Percentiles rank a stretch among this genome's conserved stretches.
phyloP scores from a whole-genome alignment of 2,888 invertebrate genomes.

The Agrilus cyanescens region DNA sequence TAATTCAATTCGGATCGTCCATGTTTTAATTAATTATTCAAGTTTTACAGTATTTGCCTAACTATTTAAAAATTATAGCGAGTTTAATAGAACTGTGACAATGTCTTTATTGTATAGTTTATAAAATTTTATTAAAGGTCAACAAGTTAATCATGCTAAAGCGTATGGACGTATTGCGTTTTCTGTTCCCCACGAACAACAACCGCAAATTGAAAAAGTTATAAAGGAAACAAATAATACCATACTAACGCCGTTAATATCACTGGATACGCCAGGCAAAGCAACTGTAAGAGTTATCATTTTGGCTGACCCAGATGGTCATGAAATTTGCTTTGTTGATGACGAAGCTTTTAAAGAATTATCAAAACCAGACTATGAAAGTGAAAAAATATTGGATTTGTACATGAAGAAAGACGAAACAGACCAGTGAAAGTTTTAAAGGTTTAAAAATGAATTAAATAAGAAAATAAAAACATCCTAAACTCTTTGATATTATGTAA shows the following conservation, averaged over 20 bases:
- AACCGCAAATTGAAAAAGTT: constrained; percentile 62
- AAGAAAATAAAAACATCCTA: too few relatives aligned
- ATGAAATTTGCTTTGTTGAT: constrained; percentile 98
- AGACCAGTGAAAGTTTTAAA: constrained; percentile 6
- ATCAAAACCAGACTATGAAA: constrained; percentile 74
- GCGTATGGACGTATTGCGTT: constrained; percentile 96
- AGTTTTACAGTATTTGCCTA: too few relatives aligned
- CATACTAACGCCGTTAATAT: constrained; percentile 80
- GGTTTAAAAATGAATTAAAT: constrained; percentile 1
- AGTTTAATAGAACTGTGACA: too few relatives aligned
- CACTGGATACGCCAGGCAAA: constrained; percentile 94
- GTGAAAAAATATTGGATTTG: constrained; percentile 65
- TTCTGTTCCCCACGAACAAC: constrained; percentile 66
- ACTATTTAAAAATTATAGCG: too few relatives aligned
- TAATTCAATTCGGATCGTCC: too few relatives aligned
- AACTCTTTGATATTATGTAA: too few relatives aligned
- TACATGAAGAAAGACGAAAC: constrained; percentile 60
- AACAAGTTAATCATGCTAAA: constrained; percentile 65
- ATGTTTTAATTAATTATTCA: too few relatives aligned
- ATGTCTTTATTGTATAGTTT: too few relatives aligned
- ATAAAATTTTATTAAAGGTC: constrained; percentile 33
- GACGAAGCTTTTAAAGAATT: constrained; percentile 87
- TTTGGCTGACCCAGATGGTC: constrained; percentile 90
- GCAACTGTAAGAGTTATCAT: constrained; percentile 94
- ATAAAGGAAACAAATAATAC: constrained; percentile 59